phyloP scores from a whole-genome alignment of 1,140 invertebrate species.

The Belonocnema kinseyi region DNA sequence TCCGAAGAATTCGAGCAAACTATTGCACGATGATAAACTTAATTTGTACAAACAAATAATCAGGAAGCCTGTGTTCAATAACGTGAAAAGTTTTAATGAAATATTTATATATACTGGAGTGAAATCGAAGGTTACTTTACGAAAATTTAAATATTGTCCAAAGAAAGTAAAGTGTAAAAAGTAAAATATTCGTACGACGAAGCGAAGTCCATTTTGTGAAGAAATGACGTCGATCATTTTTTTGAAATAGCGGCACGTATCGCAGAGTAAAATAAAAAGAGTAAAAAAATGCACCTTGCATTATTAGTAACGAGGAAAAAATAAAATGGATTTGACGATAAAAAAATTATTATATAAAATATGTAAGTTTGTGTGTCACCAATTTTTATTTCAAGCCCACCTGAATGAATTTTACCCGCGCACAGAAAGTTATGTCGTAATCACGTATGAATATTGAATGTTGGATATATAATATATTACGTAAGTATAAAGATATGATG shows the following conservation, averaged over 20 bases:
- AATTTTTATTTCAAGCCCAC: constrained; percentile 59
- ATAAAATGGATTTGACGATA: constrained; percentile 62
- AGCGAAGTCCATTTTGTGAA: constrained; percentile 15
- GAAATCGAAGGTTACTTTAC: background rate
- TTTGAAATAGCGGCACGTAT: background rate
- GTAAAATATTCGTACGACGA: constrained; percentile 20
- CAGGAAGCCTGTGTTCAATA: no score
- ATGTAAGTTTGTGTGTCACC: constrained; percentile 54
- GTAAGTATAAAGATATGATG: constrained; percentile 50
- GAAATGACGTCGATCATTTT: background rate
- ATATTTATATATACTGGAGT: background rate
- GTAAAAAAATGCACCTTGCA: constrained; percentile 54
- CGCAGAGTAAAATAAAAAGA: constrained; percentile 35
- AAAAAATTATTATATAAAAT: constrained; percentile 58
- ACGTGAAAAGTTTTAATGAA: no score
- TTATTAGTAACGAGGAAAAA: constrained; percentile 51
- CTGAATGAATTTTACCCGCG: constrained; percentile 56
- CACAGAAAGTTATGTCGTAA: constrained; percentile 61
- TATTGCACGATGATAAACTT: no score
- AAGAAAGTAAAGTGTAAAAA: constrained; percentile 28
- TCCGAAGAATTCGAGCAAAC: no score
- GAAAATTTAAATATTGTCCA: constrained; percentile 5
- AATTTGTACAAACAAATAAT: no score
- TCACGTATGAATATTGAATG: constrained; percentile 65
- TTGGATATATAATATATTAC: constrained; percentile 58